Base-by-base conservation (phyloP, 2,113 vertebrate species). In the Holacanthus passer region DNA sequence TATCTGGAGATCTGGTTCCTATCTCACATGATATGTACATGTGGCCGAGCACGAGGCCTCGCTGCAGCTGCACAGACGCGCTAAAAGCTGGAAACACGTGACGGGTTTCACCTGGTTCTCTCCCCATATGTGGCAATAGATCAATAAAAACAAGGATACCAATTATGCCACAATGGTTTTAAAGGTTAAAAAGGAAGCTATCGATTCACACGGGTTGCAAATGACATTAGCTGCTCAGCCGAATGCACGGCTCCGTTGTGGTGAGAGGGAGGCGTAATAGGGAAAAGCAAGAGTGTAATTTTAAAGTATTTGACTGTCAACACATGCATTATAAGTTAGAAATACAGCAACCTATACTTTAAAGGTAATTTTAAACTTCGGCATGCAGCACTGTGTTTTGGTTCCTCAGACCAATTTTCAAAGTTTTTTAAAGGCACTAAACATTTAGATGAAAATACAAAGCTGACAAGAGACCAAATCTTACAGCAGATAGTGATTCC, bases 121-220 rank as follows among this genome's bases (percentile, higher is more conserved):
- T 59, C 73, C 39, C 73, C 68, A 41, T n/a, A 52, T 63, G 81
- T 58, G 76, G 81, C 1, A 80, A 84, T 22, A 52, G 83, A 92
- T 93, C 87, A 87, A 91, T 93, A 71, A 63, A 74, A 87, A 91
- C 87, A 86, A 87, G 62, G 70, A 90, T 72, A 55, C 80, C 76
- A 86, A 92, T 92, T 87, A 90, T 85, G 70, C 73, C 78, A 83
- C 85, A 71, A 84, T 52, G 78, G 81, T 82, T 91, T 85, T 66
- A 91, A 94, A 88, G 84, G 86, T 91, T 91, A 82, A 93, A 93
- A 93, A 89, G 82, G 84, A 91, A 75, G 76, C 19, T 89, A 93
- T 92, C 91, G 89, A 94, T 93, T 92, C 64, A 66, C 56, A 24
- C 12, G 43, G 29, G n/a, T 24, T 43, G 73, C 81, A 86, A 84